Percentiles rank a stretch among this genome's conserved stretches.
These are phyloP conservation scores for Nymphalis c-album DNA, from an alignment of 2,888 invertebrate genomes.

Conservation along the genomic window DNA sequence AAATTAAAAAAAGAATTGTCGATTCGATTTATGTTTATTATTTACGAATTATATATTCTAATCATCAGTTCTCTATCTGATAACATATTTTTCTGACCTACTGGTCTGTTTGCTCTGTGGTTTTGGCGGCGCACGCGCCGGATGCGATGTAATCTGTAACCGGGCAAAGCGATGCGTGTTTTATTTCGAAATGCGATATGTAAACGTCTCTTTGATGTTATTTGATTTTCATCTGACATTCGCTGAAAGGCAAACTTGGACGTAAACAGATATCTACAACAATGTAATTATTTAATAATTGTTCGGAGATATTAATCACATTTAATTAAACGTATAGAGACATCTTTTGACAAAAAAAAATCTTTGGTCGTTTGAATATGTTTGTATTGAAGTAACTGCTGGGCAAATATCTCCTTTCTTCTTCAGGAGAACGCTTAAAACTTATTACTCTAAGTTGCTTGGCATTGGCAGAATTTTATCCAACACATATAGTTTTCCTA, in stretches of 20 bases:
- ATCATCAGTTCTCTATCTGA: too few relatives aligned
- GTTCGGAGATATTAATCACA: too few relatives aligned
- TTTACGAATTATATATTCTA: slow-evolving; percentile 1
- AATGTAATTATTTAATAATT: too few relatives aligned
- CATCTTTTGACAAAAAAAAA: too few relatives aligned
- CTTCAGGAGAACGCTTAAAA: too few relatives aligned
- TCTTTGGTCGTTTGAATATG: too few relatives aligned
- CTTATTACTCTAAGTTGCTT: too few relatives aligned
- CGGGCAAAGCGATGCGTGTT: slow-evolving; percentile 46
- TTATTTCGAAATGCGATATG: slow-evolving; percentile 60
- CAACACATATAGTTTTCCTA: background rate
- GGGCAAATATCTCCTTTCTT: too few relatives aligned
- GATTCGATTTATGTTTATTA: background rate
- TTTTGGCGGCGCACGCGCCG: slow-evolving; percentile 46
- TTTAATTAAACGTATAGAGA: too few relatives aligned
- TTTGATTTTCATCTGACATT: slow-evolving; percentile 59
- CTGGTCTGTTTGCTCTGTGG: slow-evolving; percentile 37
- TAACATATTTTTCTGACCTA: slow-evolving; percentile 32
- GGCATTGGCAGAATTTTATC: too few relatives aligned
- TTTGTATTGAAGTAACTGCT: too few relatives aligned
- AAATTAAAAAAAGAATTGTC: background rate
- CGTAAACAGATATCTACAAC: slow-evolving; percentile 45
- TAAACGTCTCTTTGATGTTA: slow-evolving; percentile 63
- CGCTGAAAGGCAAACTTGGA: slow-evolving; percentile 46
- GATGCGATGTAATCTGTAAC: slow-evolving; percentile 57